A percentile compares a stretch with the other conserved stretches of the same genome.
phyloP scores from a whole-genome alignment of 2,888 invertebrate genomes.

The Dolichopus griseipennis region DNA sequence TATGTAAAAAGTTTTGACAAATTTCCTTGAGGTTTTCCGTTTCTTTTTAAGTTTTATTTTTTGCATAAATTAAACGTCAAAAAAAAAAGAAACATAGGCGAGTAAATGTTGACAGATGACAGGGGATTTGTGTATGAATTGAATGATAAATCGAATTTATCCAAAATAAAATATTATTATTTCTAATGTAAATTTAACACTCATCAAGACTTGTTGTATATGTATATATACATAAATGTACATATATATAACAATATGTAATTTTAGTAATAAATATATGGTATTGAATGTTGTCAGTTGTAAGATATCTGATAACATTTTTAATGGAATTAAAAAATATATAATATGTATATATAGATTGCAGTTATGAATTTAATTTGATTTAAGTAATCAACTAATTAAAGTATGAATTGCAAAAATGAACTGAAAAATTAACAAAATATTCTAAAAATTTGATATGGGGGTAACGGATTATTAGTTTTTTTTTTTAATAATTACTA shows the following conservation, averaged over 20 bases:
- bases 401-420: not conserved
- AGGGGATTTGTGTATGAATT: not conserved
- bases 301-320: too few species aligned
- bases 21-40: not conserved
- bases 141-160: not conserved
- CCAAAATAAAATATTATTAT: not conserved
- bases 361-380: not conserved
- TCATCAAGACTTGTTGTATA: not conserved
- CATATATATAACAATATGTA: too few species aligned
- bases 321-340: too few species aligned
- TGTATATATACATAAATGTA: too few species aligned
- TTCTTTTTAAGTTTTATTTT: not conserved
- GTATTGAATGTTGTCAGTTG: too few species aligned
- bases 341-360: too few species aligned
- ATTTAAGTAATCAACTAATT: not conserved
- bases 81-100: not conserved
- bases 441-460: too few species aligned
- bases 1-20: not conserved
- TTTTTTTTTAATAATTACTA: too few species aligned
- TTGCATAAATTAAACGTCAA: not conserved
- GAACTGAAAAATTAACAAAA: too few species aligned
- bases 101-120: constrained; percentile 2
- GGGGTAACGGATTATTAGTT: too few species aligned
- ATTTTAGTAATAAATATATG: too few species aligned
- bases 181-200: not conserved